Evolutionary conservation across 1,140 invertebrate species (phyloP).

Genomic region (Caenorhabditis inopinata): DNA sequence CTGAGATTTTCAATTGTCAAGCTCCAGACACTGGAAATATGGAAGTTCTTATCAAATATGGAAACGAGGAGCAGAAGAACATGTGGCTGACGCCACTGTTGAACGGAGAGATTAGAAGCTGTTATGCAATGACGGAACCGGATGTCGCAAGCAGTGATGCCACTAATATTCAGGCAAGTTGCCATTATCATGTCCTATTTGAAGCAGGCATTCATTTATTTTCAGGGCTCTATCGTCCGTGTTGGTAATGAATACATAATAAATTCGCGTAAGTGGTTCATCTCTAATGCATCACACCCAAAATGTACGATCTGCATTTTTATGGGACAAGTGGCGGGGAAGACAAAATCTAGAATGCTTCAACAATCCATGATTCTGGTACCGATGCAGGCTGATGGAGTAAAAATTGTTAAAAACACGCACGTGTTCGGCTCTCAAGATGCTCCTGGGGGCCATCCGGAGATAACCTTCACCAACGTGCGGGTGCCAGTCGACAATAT

Average conservation of each 20-base stretch:
- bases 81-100: constrained; percentile 68
- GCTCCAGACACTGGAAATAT: constrained; percentile 70
- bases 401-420: constrained; percentile 68
- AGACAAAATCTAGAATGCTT: constrained; percentile 56
- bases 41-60: constrained; percentile 69
- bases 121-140: constrained; percentile 70
- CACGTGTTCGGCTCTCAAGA: constrained; percentile 68
- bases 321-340: constrained; percentile 68
- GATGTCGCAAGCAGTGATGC: constrained; percentile 69
- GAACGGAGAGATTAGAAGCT: constrained; percentile 68
- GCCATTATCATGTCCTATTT: too few relatives aligned
- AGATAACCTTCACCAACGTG: constrained; percentile 69
- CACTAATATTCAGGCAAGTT: constrained; percentile 68
- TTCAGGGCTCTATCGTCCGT: constrained; percentile 62
- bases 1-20: constrained; percentile 69
- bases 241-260: constrained; percentile 68
- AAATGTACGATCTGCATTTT: constrained; percentile 69
- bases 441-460: constrained; percentile 69
- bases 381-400: constrained; percentile 68
- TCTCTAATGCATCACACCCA: constrained; percentile 68
- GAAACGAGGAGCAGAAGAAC: constrained; percentile 68
- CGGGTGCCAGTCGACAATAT: constrained; percentile 67
- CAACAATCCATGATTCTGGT: constrained; percentile 70
- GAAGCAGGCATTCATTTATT: not conserved
- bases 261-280: constrained; percentile 70